These are phyloP conservation scores for Astatotilapia flaviijosephi DNA, from an alignment of 2,113 vertebrate species.

Conservation along the genomic window DNA sequence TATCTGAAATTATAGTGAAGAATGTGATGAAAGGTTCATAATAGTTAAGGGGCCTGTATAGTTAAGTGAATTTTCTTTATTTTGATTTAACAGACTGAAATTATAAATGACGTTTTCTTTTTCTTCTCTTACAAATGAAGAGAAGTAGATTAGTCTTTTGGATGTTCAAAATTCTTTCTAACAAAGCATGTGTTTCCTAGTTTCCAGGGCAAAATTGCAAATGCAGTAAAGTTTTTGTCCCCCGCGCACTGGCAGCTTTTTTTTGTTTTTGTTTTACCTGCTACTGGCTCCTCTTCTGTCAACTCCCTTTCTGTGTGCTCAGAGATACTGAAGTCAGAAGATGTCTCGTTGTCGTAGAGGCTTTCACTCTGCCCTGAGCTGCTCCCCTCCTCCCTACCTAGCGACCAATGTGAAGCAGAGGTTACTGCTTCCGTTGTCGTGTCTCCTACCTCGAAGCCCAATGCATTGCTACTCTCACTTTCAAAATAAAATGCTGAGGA, in stretches of 20 bases:
- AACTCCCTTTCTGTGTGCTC: constrained; percentile 78
- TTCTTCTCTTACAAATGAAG: neutral
- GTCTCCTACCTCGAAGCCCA: constrained; percentile 1
- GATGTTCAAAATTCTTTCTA: neutral
- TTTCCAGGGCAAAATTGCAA: neutral
- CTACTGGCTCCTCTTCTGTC: constrained; percentile 72
- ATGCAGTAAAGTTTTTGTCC: neutral
- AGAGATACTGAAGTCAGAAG: constrained; percentile 93
- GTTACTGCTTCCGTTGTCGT: constrained; percentile 25
- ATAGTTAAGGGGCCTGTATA: neutral
- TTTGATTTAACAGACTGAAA: neutral
- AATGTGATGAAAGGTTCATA: neutral
- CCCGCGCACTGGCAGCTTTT: constrained; percentile 24
- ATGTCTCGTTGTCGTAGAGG: constrained; percentile 91
- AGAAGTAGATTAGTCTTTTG: constrained; percentile 27
- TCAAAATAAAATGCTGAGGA: constrained; percentile 75
- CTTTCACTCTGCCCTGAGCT: constrained; percentile 87
- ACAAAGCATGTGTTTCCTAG: neutral
- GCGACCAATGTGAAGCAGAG: constrained; percentile 72
- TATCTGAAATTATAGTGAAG: neutral
- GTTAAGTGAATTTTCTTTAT: neutral
- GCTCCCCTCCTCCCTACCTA: constrained; percentile 84
- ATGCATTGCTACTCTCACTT: constrained; percentile 62
- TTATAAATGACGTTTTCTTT: neutral
- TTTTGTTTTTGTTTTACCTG: constrained; percentile 79